Percentiles rank a stretch among this genome's conserved stretches.
Evolutionary conservation across 2,888 invertebrate species (phyloP).

Genomic region (Machimus atricapillus): DNA sequence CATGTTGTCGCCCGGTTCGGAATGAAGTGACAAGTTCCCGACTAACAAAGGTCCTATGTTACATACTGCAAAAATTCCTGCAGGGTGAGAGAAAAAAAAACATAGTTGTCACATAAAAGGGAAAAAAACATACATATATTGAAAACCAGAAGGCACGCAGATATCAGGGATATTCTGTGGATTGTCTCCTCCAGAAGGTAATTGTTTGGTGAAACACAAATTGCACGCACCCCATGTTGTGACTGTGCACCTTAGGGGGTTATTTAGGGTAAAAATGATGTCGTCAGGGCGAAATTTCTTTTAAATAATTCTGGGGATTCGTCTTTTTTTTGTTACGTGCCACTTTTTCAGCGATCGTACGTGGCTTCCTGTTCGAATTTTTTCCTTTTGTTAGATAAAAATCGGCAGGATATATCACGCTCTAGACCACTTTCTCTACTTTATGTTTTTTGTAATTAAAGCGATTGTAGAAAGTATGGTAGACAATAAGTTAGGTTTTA

Average conservation of each 20-base stretch:
- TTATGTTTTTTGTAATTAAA: not conserved
- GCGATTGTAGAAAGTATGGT: not conserved
- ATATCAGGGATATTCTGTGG: constrained; percentile 43
- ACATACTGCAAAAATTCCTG: constrained; percentile 38
- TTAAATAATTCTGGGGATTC: not conserved
- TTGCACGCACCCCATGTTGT: constrained; percentile 50
- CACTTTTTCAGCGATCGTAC: not conserved
- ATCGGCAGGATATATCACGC: not conserved
- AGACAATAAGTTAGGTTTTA: not conserved
- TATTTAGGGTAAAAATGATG: constrained; percentile 27
- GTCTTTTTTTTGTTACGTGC: not conserved
- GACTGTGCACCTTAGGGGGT: constrained; percentile 44
- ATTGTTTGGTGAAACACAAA: constrained; percentile 52
- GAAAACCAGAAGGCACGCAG: constrained; percentile 44
- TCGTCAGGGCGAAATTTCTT: constrained; percentile 23
- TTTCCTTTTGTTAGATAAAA: not conserved
- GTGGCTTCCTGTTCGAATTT: not conserved
- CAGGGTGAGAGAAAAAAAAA: not conserved
- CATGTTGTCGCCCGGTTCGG: not conserved
- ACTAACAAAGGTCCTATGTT: not conserved
- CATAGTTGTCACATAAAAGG: not conserved
- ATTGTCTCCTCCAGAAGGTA: constrained; percentile 47
- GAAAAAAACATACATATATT: not conserved
- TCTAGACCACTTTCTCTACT: not conserved
- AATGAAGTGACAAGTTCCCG: not conserved